Evolutionary conservation across 2,888 invertebrate species (phyloP).

Genomic region (Dorcus hopei): DNA sequence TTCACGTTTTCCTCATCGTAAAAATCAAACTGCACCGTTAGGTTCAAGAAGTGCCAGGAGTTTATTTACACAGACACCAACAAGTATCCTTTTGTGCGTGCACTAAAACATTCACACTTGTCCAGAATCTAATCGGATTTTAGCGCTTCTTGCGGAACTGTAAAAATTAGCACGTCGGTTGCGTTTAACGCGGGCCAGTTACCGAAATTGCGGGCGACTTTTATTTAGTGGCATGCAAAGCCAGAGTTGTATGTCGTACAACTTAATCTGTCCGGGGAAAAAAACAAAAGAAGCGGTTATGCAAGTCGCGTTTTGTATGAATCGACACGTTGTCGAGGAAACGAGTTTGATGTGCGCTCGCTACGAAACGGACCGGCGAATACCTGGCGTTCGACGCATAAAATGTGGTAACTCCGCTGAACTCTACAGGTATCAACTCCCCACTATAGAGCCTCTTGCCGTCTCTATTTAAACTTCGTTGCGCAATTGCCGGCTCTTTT

Average conservation of each 20-base stretch:
- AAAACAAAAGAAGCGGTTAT: background rate
- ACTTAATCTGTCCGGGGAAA: background rate
- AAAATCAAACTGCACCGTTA: conserved; percentile 13
- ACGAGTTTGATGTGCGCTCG: background rate
- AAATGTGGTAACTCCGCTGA: conserved; percentile 8
- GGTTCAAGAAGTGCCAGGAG: background rate
- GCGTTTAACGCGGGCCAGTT: no score
- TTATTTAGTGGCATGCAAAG: no score
- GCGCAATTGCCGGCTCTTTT: conserved; percentile 5
- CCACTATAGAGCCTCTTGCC: background rate
- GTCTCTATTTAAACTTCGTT: conserved; percentile 1
- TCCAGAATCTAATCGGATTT: no score
- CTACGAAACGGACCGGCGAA: background rate
- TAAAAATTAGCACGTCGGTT: no score
- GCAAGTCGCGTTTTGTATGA: background rate
- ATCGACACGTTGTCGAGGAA: background rate
- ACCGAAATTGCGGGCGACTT: no score
- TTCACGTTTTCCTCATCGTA: conserved; percentile 12
- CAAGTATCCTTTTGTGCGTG: no score
- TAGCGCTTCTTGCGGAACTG: no score
- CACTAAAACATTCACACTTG: no score
- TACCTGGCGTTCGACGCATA: background rate
- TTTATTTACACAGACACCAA: no score
- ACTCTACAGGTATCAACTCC: conserved; percentile 8
- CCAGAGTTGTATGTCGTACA: no score